Base-by-base conservation (phyloP, 2,888 invertebrate species). In the Trisateles emortualis region DNA sequence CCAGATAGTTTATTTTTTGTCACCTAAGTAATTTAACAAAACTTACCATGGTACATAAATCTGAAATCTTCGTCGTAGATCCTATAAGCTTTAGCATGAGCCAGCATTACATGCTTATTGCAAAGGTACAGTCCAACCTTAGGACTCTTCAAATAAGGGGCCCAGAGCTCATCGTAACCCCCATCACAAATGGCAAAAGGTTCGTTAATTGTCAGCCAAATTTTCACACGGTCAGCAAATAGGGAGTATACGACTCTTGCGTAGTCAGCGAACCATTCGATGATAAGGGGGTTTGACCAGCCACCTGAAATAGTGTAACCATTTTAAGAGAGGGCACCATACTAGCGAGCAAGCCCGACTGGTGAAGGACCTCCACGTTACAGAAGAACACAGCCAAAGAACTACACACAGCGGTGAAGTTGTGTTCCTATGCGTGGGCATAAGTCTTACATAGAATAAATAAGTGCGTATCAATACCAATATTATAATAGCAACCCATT, bases 181-280 rank as follows among this genome's bases (percentile, higher is more conserved):
- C 57, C 51, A 9, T 87, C 84, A 56, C 93, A 93, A 2, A 90
- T 65, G 0, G 86, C 59, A 17, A 81, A 76, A 0, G 96, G 96
- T 69, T 96, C 96, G 78, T 96, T 96, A 48, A 96, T 92, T 0
- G 96, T 96, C 0, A 95, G 91, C 96, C 96, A 96, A 35, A 90
- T 82, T 77, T 93, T 94, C 1, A 96, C 94, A 14, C 95, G 92
- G 68, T 94, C 94, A 0, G 94, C 95, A 64, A 89, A 95, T 57
- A 94, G 86, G 1, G 87, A 84, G 74, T 91, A 94, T 0, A 93
- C 83, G 0, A 95, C 71, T 11, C 92, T 88, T 0, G 95, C 94
- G 72, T 94, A 96, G 66, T 95, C 94, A 10, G 81, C 89, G 65
- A 95, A 95, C 81, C 94, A 92, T 10, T 95, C 92, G 6, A 92